phyloP scores from a whole-genome alignment of 2,888 invertebrate genomes.

The Eucriotettix oculatus region DNA sequence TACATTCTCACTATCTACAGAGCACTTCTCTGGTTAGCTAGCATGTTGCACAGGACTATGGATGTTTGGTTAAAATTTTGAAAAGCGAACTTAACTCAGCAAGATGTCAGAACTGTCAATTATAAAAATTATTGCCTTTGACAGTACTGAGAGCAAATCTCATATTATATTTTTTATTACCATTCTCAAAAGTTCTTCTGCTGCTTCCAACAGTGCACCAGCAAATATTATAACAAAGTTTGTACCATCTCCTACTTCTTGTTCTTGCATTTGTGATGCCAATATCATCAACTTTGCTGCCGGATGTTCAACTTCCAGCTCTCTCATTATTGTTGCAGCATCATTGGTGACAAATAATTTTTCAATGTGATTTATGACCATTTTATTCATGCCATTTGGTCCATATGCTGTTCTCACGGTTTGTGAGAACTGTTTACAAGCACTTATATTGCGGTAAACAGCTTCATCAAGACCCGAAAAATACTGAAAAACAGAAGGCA shows the following conservation, averaged over 20 bases:
- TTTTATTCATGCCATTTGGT: constrained; percentile 98
- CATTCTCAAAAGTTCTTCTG: constrained; percentile 81
- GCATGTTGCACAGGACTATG: too few relatives aligned
- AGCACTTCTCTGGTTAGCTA: too few relatives aligned
- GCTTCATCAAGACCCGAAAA: constrained; percentile 94
- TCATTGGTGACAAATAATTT: constrained; percentile 98
- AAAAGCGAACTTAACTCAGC: not conserved
- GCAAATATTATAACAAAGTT: constrained; percentile 94
- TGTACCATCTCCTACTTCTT: constrained; percentile 96
- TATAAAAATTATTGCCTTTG: constrained; percentile 1
- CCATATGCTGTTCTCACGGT: constrained; percentile 92
- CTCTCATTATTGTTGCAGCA: constrained; percentile 93
- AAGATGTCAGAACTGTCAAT: not conserved
- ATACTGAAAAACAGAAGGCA: constrained; percentile 30
- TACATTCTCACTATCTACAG: too few relatives aligned
- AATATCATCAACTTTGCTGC: constrained; percentile 93
- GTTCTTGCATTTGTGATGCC: constrained; percentile 96
- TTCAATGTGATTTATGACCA: constrained; percentile 97
- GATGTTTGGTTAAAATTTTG: not conserved
- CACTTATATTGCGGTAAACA: constrained; percentile 84
- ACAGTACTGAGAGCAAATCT: too few relatives aligned
- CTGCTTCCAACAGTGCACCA: constrained; percentile 79
- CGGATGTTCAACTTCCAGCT: constrained; percentile 94
- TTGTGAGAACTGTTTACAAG: constrained; percentile 89
- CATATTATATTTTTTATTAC: constrained; percentile 22